Evolutionary conservation across 2,888 invertebrate species (phyloP), one percentile per base, ranked within the genome.

Genomic region (Brenthis hecate): DNA sequence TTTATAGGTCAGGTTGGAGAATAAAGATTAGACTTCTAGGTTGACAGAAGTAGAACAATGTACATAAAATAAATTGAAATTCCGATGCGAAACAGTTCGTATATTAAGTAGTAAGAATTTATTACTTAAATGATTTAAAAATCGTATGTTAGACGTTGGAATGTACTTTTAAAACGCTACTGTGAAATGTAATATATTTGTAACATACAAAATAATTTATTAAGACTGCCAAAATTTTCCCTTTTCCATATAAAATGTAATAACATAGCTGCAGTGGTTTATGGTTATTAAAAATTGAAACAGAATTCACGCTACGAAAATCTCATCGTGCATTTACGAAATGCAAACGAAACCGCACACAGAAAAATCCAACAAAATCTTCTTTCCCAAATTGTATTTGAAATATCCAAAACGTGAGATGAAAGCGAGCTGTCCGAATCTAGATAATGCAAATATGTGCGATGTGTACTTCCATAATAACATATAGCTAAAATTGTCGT

Each of bases 351-450:
- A 76, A 78, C 77, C 77, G 66, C 76, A 69, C 69, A 72, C 73
- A 73, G 74, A 75, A 78, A 82, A 81, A 81, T 80, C 80, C 80
- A 78, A 81, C 83, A 82, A 83, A 87, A 85, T 85, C 83, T 85
- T 83, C 81, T 81, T 85, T 84, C 79, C 80, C 83, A 89, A 87
- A 88, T 89, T 88, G 87, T 87, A 89, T 88, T 89, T 86, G 85
- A 87, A 88, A 89, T 85, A 85, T 82, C 84, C 81, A 85, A 85
- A 86, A 81, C 81, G 84, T 83, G 85, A 85, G 84, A 85, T 89
- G 86, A 86, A 86, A 88, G 83, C 81, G 84, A 82, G 81, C 85
- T 82, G 84, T 83, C 81, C 81, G 81, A 85, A 86, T 86, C 85
- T 83, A 84, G 87, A 87, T 89, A 87, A 89, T 87, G 87, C 84